These are phyloP conservation scores for Leptopilina boulardi DNA, from an alignment of 1,140 invertebrate genomes.

Conservation along the genomic window DNA sequence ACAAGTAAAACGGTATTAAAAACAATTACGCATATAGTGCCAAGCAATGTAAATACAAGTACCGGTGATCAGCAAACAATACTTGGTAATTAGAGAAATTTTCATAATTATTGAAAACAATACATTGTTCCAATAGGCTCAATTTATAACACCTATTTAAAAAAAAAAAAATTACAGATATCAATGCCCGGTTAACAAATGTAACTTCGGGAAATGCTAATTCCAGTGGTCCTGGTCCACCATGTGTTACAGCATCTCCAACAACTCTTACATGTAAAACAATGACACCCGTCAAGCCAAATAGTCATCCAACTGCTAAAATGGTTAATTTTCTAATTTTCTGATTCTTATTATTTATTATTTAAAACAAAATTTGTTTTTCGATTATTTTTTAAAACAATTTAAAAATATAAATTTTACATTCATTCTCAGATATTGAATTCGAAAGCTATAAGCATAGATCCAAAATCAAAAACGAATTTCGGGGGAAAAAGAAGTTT, in stretches of 20 bases:
- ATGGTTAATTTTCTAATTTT: slow-evolving; percentile 54
- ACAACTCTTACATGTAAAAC: slow-evolving; percentile 59
- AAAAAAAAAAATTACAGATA: slow-evolving; percentile 16
- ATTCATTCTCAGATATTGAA: slow-evolving; percentile 20
- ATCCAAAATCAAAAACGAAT: slow-evolving; percentile 59
- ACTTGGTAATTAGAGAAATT: slow-evolving; percentile 53
- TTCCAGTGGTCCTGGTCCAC: slow-evolving; percentile 65
- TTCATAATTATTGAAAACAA: too few relatives aligned
- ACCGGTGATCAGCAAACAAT: slow-evolving; percentile 36
- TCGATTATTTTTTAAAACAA: too few relatives aligned
- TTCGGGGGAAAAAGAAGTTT: slow-evolving; percentile 67
- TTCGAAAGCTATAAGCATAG: slow-evolving; percentile 41
- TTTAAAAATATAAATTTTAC: too few relatives aligned
- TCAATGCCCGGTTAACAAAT: neutral
- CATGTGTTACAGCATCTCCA: slow-evolving; percentile 48
- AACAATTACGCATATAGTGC: slow-evolving; percentile 38
- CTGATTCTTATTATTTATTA: slow-evolving; percentile 8
- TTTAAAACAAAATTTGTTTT: neutral
- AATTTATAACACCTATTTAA: too few relatives aligned
- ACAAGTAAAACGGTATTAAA: slow-evolving; percentile 40
- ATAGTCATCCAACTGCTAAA: slow-evolving; percentile 61
- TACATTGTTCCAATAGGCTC: neutral
- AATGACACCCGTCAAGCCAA: slow-evolving; percentile 58
- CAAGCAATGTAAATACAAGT: slow-evolving; percentile 42
- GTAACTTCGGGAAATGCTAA: slow-evolving; percentile 37